A percentile compares a stretch with the other conserved stretches of the same genome.
Evolutionary conservation across 2,113 vertebrate genomes (phyloP).

Genomic region (Antechinus stuartii): DNA sequence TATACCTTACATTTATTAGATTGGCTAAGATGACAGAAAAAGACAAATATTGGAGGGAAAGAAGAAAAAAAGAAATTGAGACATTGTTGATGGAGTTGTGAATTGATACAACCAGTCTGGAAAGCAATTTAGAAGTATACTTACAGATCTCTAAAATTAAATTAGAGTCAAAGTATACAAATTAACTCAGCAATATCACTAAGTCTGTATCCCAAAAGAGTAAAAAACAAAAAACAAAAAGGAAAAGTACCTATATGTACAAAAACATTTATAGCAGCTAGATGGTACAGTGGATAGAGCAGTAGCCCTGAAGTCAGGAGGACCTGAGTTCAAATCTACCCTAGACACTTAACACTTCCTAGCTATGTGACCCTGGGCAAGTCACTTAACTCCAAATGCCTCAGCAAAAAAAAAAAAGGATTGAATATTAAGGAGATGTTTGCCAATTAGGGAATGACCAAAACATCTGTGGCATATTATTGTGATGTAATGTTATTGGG

Average conservation of each 20-base stretch:
- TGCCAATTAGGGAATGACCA: neutral
- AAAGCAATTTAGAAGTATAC: neutral
- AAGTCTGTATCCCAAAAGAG: neutral
- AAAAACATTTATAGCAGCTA: neutral
- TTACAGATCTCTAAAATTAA: neutral
- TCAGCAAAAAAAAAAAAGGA: too few species aligned
- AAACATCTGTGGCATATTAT: neutral
- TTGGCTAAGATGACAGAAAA: neutral
- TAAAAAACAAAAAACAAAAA: neutral
- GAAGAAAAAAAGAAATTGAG: too few species aligned
- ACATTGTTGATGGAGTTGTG: neutral
- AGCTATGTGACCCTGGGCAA: too few species aligned
- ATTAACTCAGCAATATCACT: neutral
- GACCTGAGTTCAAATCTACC: too few species aligned
- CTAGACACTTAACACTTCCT: too few species aligned
- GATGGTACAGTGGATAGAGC: too few species aligned
- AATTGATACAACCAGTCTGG: neutral
- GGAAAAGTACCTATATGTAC: neutral
- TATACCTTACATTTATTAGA: too few species aligned
- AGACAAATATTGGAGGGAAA: neutral
- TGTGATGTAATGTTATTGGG: neutral
- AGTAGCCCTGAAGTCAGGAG: too few species aligned
- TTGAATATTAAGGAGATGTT: neutral
- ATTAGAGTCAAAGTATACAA: neutral
- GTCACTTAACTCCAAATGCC: too few species aligned